These are phyloP conservation scores for Aplodontia rufa DNA, from an alignment of 2,113 vertebrate species.

Conservation along the genomic window DNA sequence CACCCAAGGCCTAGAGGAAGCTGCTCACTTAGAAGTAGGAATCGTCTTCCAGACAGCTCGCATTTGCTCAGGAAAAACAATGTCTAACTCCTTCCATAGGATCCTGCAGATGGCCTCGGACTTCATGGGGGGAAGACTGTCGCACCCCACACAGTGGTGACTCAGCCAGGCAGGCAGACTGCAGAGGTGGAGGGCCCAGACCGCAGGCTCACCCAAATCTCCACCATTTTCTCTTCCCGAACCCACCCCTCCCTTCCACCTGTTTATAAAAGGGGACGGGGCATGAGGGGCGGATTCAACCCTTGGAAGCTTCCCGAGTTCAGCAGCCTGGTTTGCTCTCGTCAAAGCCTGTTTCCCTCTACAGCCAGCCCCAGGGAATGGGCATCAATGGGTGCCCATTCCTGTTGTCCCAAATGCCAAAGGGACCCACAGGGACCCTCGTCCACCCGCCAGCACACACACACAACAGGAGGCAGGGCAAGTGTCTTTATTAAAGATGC, in stretches of 20 bases:
- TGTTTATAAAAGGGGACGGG: background rate
- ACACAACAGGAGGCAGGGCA: slow-evolving; percentile 63
- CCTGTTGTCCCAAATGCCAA: fast-evolving
- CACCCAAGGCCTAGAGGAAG: background rate
- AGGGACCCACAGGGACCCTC: background rate
- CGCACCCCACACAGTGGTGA: fast-evolving
- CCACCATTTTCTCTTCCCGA: background rate
- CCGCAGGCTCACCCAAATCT: no score
- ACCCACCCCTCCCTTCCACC: background rate
- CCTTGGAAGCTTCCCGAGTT: fast-evolving
- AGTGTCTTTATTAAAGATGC: slow-evolving; percentile 85
- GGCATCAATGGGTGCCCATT: fast-evolving
- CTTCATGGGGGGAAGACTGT: fast-evolving
- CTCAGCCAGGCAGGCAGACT: fast-evolving
- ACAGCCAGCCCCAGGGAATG: background rate
- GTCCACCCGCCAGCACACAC: background rate
- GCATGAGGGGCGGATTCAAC: no score
- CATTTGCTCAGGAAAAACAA: no score
- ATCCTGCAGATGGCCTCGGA: fast-evolving
- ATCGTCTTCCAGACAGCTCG: background rate
- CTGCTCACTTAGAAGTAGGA: background rate
- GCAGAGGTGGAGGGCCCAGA: fast-evolving
- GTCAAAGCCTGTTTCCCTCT: background rate
- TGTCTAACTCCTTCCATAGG: background rate
- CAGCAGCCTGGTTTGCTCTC: background rate